Evolutionary conservation across 2,888 invertebrate species (phyloP).

Genomic region (Caenorhabditis plicata): DNA sequence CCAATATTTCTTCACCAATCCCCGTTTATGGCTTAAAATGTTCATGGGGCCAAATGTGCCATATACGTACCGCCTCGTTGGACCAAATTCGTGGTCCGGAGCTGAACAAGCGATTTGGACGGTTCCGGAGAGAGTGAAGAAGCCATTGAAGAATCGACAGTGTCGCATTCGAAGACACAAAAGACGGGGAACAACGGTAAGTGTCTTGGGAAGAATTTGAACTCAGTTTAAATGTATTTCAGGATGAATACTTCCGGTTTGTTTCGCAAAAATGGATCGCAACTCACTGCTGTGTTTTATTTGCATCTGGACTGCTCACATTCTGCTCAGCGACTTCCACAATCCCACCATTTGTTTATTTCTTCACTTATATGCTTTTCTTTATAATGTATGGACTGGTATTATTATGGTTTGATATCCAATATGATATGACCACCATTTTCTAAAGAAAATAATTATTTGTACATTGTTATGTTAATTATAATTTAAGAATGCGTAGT

Average conservation of each 20-base stretch:
- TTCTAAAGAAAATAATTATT: no score
- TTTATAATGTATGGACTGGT: slow-evolving; percentile 50
- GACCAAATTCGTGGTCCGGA: slow-evolving; percentile 54
- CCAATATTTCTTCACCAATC: slow-evolving; percentile 48
- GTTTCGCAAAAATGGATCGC: slow-evolving; percentile 57
- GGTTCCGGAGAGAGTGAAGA: slow-evolving; percentile 55
- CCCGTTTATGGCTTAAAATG: slow-evolving; percentile 50
- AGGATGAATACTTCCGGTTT: slow-evolving; percentile 63
- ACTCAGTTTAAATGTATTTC: slow-evolving; percentile 10
- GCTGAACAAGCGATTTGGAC: slow-evolving; percentile 50
- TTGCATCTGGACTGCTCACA: slow-evolving; percentile 44
- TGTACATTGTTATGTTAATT: no score
- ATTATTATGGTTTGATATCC: slow-evolving; percentile 61
- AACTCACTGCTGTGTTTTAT: slow-evolving; percentile 39
- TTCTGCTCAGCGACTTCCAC: slow-evolving; percentile 45
- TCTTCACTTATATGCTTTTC: slow-evolving; percentile 49
- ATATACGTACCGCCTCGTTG: slow-evolving; percentile 58
- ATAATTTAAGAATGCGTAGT: no score
- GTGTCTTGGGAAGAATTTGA: background rate
- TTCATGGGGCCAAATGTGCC: slow-evolving; percentile 61
- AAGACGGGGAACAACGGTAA: slow-evolving; percentile 49
- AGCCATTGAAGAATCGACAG: slow-evolving; percentile 56
- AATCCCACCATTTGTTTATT: slow-evolving; percentile 44
- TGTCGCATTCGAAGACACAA: slow-evolving; percentile 57
- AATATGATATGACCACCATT: slow-evolving; percentile 62